Evolutionary conservation across 2,113 vertebrate species (phyloP).

Genomic region (Diphyllodes magnificus): DNA sequence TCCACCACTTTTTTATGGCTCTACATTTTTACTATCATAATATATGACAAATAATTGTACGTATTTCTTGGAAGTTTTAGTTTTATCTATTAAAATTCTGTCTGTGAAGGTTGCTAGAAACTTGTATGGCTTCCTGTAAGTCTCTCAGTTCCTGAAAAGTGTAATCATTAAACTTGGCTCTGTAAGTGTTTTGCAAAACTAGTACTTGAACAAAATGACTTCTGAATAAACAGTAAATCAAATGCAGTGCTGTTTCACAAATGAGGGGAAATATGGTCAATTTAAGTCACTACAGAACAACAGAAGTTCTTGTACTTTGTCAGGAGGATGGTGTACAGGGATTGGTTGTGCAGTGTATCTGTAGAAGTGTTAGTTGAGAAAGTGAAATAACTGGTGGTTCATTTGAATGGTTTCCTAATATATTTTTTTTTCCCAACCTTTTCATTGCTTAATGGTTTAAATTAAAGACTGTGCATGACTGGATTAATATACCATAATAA

Average conservation of each 20-base stretch:
- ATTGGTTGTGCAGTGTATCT: background rate
- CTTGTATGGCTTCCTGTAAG: fast-evolving
- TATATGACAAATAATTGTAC: background rate
- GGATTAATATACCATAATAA: background rate
- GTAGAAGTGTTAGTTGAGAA: background rate
- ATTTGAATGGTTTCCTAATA: background rate
- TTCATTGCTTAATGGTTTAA: background rate
- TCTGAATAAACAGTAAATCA: background rate
- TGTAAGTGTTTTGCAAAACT: background rate
- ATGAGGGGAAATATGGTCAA: background rate
- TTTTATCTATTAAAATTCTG: background rate
- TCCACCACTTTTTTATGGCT: background rate
- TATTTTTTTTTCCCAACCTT: background rate
- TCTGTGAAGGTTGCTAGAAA: background rate
- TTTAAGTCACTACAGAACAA: background rate
- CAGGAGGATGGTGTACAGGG: background rate
- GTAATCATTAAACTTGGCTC: background rate
- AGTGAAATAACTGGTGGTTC: background rate
- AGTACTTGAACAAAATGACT: background rate
- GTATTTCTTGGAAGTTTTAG: background rate
- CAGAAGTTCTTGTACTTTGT: background rate
- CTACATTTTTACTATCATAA: fast-evolving
- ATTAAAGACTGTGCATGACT: background rate
- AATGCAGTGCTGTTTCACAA: background rate
- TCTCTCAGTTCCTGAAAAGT: background rate